These are phyloP conservation scores for Ferdinandea cuprea DNA, from an alignment of 2,888 invertebrate genomes.

Conservation along the genomic window DNA sequence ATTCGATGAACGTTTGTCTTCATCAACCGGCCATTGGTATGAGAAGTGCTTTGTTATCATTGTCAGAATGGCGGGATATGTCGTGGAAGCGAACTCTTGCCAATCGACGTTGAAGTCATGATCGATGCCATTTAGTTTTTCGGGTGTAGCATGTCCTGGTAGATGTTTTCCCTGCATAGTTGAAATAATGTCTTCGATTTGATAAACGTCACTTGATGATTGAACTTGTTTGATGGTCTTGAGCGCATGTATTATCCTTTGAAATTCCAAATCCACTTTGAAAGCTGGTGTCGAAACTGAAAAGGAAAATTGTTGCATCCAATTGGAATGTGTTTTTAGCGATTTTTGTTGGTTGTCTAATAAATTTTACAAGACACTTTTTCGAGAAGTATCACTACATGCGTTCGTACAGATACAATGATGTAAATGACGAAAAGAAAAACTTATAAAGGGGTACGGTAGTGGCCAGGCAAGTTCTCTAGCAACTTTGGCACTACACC, in stretches of 20 bases:
- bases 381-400: neutral
- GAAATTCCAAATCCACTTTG: slow-evolving; percentile 74
- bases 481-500: too few species aligned
- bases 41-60: slow-evolving; percentile 84
- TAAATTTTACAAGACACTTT: slow-evolving; percentile 36
- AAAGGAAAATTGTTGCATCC: slow-evolving; percentile 82
- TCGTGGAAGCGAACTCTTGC: slow-evolving; percentile 82
- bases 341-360: slow-evolving; percentile 20
- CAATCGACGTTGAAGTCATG: slow-evolving; percentile 78
- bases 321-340: slow-evolving; percentile 80
- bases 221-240: slow-evolving; percentile 78
- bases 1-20: slow-evolving; percentile 54
- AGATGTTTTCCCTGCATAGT: slow-evolving; percentile 79
- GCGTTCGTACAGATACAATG: too few species aligned
- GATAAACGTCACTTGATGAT: slow-evolving; percentile 80
- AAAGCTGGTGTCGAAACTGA: slow-evolving; percentile 78
- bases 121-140: slow-evolving; percentile 86
- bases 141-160: slow-evolving; percentile 85
- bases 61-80: slow-evolving; percentile 84
- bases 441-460: too few species aligned
- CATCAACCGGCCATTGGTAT: slow-evolving; percentile 84
- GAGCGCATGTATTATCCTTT: slow-evolving; percentile 76
- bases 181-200: slow-evolving; percentile 79
- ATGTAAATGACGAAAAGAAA: too few species aligned
- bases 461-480: too few species aligned